These are phyloP conservation scores for Clavelina lepadiformis DNA, from an alignment of 23 tunicate genomes.

Conservation along the genomic window DNA sequence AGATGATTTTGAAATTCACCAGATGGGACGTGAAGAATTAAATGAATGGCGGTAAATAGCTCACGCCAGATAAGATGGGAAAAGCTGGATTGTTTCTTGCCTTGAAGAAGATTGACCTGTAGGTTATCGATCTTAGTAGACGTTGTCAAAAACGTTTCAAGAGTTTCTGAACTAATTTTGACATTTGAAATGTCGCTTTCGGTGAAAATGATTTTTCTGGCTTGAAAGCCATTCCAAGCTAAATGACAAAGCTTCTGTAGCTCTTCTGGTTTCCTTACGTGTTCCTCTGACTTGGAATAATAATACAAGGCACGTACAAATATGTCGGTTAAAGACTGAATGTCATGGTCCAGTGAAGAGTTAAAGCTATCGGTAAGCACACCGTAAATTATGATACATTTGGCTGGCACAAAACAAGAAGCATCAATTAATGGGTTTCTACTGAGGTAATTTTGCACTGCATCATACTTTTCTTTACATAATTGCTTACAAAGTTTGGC, in stretches of 20 bases:
- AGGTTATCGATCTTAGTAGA: neutral
- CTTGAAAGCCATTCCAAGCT: constrained; percentile 12
- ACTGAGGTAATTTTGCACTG: neutral
- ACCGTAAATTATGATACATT: neutral
- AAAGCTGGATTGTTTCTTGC: constrained; percentile 8
- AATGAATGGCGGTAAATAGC: constrained; percentile 6
- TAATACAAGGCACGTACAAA: neutral
- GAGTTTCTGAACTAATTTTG: neutral
- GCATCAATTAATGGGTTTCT: constrained; percentile 4
- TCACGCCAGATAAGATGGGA: constrained; percentile 16
- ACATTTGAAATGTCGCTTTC: neutral
- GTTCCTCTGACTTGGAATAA: no score
- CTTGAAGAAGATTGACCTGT: constrained; percentile 1
- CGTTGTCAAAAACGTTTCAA: neutral
- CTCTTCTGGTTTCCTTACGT: no score
- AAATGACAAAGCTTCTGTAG: no score
- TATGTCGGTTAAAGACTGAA: neutral
- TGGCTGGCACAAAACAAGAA: constrained; percentile 7
- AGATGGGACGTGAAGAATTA: neutral
- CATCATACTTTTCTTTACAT: constrained; percentile 6
- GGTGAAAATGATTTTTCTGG: neutral
- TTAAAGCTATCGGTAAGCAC: no score
- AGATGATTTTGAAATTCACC: constrained; percentile 10
- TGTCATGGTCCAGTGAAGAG: neutral
- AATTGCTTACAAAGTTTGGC: constrained; percentile 6